Base-by-base conservation (phyloP, 2,113 vertebrate genomes). In the Bungarus multicinctus region DNA sequence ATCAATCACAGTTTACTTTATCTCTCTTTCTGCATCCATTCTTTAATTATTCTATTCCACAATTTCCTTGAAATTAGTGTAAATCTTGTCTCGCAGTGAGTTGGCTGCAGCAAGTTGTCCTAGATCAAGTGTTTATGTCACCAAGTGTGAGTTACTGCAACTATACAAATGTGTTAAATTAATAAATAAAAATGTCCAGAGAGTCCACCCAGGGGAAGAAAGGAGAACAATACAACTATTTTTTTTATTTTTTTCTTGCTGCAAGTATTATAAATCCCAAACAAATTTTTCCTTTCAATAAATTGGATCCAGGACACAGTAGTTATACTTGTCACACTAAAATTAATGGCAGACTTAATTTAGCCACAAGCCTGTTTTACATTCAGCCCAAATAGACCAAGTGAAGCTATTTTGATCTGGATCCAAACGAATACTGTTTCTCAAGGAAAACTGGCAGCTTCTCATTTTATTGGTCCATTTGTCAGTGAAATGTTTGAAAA, bases 61-160 rank as follows among this genome's bases (percentile, higher is more conserved):
- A 11, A 64, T 64, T 64, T 64, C 27, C 30, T 64, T 64, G 27
- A 64, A 5, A 30, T 64, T 30, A 64, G 10, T 60, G 25, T 60
- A 30, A 60, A 10, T 64, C 60, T 12, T 30, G 11, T 64, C 58
- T 25, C 3, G 1, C 0, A 0, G 10, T 0, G 1, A 30, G 27
- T 30, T 30, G 27, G 27, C 58, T 64, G 10, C 0, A 27, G 10
- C 11, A 3, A 60, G 58, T 60, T 64, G 27, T 30, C 58, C 58
- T 57, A 64, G 58, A 30, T 27, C 3, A 64, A 12, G 27, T 30
- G 27, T 64, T 64, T 27, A 30, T 64, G 58, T 60, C 58, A 64
- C 27, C 27, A 30, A 64, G 27, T 30, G 27, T 30, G 58, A 30
- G 27, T 23, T 64, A 30, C 55, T 0, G 25, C 3, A 64, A 30